phyloP scores from a whole-genome alignment of 2,888 invertebrate genomes.

The Scaptodrosophila latifasciaeformis region DNA sequence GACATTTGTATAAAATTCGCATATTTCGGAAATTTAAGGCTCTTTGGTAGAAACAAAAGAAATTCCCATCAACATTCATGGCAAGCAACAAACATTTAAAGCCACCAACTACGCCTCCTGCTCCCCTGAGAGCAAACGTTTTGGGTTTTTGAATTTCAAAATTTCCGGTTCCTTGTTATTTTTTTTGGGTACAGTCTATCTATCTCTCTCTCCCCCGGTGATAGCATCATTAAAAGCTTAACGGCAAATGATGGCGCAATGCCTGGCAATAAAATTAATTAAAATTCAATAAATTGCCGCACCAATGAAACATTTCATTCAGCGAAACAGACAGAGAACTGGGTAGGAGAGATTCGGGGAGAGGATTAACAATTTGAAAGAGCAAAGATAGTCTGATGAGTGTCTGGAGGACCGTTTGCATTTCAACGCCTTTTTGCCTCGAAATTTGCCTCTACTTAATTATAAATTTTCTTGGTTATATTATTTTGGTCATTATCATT shows the following conservation, averaged over 20 bases:
- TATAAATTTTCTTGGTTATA: no score
- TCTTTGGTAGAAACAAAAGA: no score
- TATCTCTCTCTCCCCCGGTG: background rate
- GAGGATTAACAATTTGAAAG: no score
- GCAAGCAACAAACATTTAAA: background rate
- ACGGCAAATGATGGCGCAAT: constrained; percentile 26
- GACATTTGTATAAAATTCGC: constrained; percentile 45
- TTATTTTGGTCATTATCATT: no score
- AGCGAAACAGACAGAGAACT: background rate
- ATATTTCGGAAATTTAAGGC: constrained; percentile 25
- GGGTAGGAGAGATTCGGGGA: no score
- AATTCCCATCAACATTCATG: constrained; percentile 6
- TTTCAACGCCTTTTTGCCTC: no score
- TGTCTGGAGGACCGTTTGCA: no score
- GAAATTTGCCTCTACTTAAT: no score
- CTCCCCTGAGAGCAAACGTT: constrained; percentile 5
- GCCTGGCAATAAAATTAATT: constrained; percentile 59
- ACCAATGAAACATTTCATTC: constrained; percentile 41
- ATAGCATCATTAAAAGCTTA: constrained; percentile 52
- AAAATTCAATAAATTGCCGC: constrained; percentile 64
- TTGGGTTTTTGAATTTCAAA: background rate
- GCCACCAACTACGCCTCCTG: background rate
- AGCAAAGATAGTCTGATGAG: no score
- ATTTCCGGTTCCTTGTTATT: no score
- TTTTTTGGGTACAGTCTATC: background rate